Base-by-base conservation (phyloP, 2,888 invertebrate species). In the Branchellion lobata region DNA sequence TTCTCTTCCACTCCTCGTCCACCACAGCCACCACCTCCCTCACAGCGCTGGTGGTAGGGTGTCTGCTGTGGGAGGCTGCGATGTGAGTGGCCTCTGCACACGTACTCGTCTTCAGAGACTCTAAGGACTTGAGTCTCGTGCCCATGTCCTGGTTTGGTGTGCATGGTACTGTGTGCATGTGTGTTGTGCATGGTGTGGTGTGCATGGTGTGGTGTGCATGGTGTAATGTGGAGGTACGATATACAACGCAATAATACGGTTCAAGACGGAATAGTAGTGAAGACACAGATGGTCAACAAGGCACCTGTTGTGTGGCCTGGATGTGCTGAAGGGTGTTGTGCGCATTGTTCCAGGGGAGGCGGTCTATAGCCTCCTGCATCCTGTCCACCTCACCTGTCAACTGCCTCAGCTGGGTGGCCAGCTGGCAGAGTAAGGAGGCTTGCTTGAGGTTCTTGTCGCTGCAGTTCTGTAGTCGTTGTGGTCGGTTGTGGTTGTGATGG, bases 51-150 rank as follows among this genome's bases (percentile, higher is more conserved):
- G 40, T 21, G 14, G 36, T 57, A 1, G 77, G 34, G 53, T 77
- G 77, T 33, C 77, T 57, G 65, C 27, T n/a, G 14, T n/a, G 14
- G 61, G 77, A 21, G 24, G 47, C 24, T 53, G n/a, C 75, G 14
- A 27, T 24, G 0, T 77, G 34, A 14, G 33, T 31, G 27, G 53
- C 61, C 61, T 11, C 57, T 21, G 1, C 18, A n/a, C 31, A 61
- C 27, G n/a, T 57, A 34, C n/a, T 18, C 3, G 21, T 36, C 40
- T 34, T 57, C 14, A 57, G 21, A 18, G 21, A 14, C 36, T 77
- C 77, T 34, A 77, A 21, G 0, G n/a, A n/a, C 57, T 77, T 77
- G 24, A 77, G 29, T n/a, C 14, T 24, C n/a, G 24, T 53, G 24
- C 5, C n/a, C n/a, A 57, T 5, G n/a, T 57, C 61, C 61, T 57